phyloP scores from a whole-genome alignment of 2,113 vertebrate genomes.

The Seriola dumerili region DNA sequence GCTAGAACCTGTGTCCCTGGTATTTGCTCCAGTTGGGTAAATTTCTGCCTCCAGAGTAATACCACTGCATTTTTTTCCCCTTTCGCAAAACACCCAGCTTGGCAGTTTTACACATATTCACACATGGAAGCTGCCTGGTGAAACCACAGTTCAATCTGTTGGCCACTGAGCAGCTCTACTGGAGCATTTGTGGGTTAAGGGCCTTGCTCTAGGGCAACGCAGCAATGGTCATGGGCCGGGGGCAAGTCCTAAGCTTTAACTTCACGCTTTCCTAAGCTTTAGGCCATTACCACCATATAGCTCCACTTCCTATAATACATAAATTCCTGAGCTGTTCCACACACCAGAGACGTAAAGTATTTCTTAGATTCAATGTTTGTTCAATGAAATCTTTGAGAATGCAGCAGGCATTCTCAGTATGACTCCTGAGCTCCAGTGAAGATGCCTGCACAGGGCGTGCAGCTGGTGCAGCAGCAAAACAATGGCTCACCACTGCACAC shows the following conservation, averaged over 20 bases:
- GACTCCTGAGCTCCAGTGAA: conserved; percentile 21
- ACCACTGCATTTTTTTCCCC: not conserved
- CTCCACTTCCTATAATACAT: not conserved
- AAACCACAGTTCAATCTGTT: not conserved
- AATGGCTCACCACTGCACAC: not conserved
- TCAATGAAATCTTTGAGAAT: conserved; percentile 1
- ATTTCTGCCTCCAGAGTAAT: not conserved
- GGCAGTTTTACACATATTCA: not conserved
- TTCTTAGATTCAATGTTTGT: conserved; percentile 7
- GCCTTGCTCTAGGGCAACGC: not conserved
- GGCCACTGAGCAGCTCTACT: conserved; percentile 9
- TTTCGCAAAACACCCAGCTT: not conserved
- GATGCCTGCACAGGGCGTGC: conserved; percentile 5
- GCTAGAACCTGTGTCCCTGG: not conserved
- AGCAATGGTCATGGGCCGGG: conserved; percentile 14
- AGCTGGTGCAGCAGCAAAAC: conserved; percentile 24
- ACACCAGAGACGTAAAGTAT: not conserved
- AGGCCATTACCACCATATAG: not conserved
- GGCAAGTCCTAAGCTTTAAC: conserved; percentile 34
- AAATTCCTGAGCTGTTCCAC: not conserved
- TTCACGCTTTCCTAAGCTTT: conserved; percentile 4
- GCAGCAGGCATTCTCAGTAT: conserved; percentile 3
- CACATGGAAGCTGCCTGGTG: not conserved
- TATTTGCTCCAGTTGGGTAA: not conserved
- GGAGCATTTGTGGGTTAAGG: conserved; percentile 14